Evolutionary conservation across 2,888 invertebrate genomes (phyloP).

Genomic region (Epicampocera succincta): DNA sequence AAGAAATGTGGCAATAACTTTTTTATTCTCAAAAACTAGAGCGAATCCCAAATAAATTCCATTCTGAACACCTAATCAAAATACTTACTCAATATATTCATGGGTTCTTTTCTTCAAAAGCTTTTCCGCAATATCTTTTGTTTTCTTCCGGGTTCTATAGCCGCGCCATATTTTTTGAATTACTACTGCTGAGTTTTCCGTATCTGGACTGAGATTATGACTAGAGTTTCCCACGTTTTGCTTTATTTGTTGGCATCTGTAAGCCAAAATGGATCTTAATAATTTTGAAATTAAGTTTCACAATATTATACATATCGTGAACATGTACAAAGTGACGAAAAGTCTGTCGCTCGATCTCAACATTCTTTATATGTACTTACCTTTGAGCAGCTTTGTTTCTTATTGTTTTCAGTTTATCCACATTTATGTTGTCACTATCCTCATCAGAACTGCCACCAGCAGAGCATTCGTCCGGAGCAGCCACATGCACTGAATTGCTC

Average conservation of each 20-base stretch:
- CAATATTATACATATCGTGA: too few species aligned
- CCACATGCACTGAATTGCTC: constrained; percentile 75
- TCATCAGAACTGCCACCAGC: constrained; percentile 83
- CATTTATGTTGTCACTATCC: constrained; percentile 85
- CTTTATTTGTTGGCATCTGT: constrained; percentile 73
- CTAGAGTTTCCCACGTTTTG: constrained; percentile 74
- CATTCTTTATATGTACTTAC: constrained; percentile 70
- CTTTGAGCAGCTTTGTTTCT: constrained; percentile 84
- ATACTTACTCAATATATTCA: constrained; percentile 90
- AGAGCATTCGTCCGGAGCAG: constrained; percentile 78
- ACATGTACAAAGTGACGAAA: too few species aligned
- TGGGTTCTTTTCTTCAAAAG: constrained; percentile 90
- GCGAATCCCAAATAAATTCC: neutral
- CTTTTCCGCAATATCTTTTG: constrained; percentile 84
- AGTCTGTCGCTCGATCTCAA: too few species aligned
- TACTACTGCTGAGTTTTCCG: constrained; percentile 86
- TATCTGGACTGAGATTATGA: constrained; percentile 71
- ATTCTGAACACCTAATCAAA: too few species aligned
- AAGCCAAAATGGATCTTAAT: neutral
- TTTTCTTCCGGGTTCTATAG: constrained; percentile 87
- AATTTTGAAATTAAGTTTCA: neutral
- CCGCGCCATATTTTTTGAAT: constrained; percentile 95
- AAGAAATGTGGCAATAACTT: too few species aligned
- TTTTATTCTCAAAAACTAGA: neutral
- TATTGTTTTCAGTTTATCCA: constrained; percentile 86